Evolutionary conservation across 1,140 invertebrate species (phyloP).

Genomic region (Drosophila tristis): DNA sequence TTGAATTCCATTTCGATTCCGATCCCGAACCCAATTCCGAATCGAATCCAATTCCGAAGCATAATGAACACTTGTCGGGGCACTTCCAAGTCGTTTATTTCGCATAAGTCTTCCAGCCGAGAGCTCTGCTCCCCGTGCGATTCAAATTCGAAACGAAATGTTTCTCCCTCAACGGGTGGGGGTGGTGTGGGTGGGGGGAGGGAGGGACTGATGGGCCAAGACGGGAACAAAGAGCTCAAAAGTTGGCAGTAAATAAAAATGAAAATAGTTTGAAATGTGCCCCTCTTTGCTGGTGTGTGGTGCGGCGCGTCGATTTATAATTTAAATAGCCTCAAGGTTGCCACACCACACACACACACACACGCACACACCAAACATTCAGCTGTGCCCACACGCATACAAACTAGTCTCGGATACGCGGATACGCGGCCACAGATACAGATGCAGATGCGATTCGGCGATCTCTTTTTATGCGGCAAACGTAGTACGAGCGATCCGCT

Average conservation of each 20-base stretch:
- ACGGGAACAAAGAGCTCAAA: constrained; percentile 54
- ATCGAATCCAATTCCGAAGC: constrained; percentile 57
- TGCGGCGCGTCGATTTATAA: constrained; percentile 73
- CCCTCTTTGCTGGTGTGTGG: constrained; percentile 36
- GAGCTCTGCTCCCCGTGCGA: background rate
- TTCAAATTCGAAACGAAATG: constrained; percentile 48
- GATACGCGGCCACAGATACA: constrained; percentile 50
- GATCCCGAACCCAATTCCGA: constrained; percentile 48
- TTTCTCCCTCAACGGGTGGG: constrained; percentile 21
- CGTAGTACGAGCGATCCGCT: constrained; percentile 65
- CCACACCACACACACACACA: constrained; percentile 34
- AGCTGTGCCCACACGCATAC: constrained; percentile 69
- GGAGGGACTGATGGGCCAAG: background rate
- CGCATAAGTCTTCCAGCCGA: constrained; percentile 69
- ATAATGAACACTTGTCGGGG: constrained; percentile 75
- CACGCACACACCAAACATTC: constrained; percentile 21
- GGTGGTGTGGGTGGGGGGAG: too few species aligned
- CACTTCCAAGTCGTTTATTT: constrained; percentile 77
- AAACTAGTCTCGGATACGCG: constrained; percentile 61
- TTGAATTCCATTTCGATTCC: constrained; percentile 34
- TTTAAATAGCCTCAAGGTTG: constrained; percentile 83
- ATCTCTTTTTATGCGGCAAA: constrained; percentile 66
- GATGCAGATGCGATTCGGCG: constrained; percentile 13
- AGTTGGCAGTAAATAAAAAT: constrained; percentile 79
- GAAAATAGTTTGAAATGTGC: constrained; percentile 78